phyloP scores from a whole-genome alignment of 2,113 vertebrate genomes.

The Rhabdomys dilectus region DNA sequence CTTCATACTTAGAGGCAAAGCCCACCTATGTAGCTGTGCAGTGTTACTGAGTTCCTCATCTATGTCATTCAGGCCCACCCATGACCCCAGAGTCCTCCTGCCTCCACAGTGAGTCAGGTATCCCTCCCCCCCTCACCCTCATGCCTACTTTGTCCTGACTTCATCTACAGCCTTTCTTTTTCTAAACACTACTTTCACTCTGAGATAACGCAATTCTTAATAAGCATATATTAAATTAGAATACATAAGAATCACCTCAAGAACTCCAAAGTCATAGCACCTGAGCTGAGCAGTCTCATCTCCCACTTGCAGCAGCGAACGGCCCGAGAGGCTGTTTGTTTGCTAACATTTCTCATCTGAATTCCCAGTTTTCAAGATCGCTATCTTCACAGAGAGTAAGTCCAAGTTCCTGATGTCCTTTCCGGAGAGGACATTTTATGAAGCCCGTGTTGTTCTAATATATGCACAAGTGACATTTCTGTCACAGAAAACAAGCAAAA shows the following conservation, averaged over 20 bases:
- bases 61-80: neutral
- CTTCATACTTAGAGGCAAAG: neutral
- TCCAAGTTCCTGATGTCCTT: constrained; percentile 26
- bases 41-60: neutral
- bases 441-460: constrained; percentile 16
- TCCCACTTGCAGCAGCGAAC: neutral
- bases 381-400: neutral
- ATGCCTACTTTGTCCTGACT: neutral
- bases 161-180: neutral
- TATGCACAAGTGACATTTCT: neutral
- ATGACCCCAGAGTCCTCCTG: neutral
- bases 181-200: neutral
- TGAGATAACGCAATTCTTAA: neutral
- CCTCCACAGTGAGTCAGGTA: neutral
- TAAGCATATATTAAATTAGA: neutral
- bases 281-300: neutral
- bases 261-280: neutral
- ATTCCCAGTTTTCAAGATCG: neutral
- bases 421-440: neutral
- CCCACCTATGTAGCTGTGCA: accelerated
- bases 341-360: neutral
- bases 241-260: neutral
- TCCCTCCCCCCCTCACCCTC: neutral
- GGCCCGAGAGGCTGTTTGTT: neutral
- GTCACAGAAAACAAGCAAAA: constrained; percentile 26